Conservation (phyloP, 2,888 invertebrate genomes). For the Eristalinus sepulchralis region DNA sequence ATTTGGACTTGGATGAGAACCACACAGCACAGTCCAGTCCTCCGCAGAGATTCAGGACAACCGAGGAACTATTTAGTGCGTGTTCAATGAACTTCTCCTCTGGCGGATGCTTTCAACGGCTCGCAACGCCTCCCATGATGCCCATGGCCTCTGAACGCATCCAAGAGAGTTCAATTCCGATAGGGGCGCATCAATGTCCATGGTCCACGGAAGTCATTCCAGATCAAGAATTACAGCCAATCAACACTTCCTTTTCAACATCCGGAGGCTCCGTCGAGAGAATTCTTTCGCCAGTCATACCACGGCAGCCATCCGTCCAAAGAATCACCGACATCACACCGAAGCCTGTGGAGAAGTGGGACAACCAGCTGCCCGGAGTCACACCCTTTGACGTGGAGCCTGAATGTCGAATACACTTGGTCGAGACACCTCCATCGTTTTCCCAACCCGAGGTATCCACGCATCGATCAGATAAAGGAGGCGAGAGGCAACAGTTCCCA, state of each 20-base stretch:
- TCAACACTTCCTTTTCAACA: not conserved
- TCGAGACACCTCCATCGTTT: conserved; percentile 47
- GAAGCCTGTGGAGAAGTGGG: not conserved
- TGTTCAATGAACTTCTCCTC: conserved; percentile 10
- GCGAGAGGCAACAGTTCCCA: not conserved
- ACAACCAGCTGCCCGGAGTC: not conserved
- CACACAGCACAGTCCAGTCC: not conserved
- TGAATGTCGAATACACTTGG: conserved; percentile 33
- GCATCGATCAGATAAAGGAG: not conserved
- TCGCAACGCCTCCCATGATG: not conserved
- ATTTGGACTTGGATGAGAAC: conserved; percentile 18
- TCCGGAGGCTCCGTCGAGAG: conserved; percentile 24
- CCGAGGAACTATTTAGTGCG: no score
- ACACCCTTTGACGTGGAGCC: conserved; percentile 4
- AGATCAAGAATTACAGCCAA: not conserved
- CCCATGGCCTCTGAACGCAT: no score
- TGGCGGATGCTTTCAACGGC: conserved; percentile 8
- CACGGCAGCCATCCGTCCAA: not conserved
- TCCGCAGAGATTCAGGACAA: not conserved
- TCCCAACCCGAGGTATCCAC: not conserved
- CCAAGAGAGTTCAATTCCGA: no score
- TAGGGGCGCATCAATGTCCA: no score
- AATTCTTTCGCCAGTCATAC: not conserved
- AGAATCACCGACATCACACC: not conserved
- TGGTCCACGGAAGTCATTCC: not conserved